Evolutionary conservation across 2,113 vertebrate species (phyloP), one percentile per base, ranked within the genome.

Genomic region (Gymnobelideus leadbeateri): DNA sequence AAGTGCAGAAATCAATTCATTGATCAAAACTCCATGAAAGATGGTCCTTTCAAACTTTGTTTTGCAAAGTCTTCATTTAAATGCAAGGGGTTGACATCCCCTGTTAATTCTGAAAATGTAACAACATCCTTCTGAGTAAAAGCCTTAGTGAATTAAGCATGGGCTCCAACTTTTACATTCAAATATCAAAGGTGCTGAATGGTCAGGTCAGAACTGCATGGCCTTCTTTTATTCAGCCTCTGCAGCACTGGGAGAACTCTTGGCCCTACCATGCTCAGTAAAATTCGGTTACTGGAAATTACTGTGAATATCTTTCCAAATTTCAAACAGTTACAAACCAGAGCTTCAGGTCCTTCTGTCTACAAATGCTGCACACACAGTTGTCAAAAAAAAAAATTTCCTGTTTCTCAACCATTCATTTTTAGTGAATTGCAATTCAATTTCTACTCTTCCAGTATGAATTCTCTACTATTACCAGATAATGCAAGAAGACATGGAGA

Each of bases 21-120:
- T 99, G 96, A 99, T 99, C 96, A 99, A 98, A 97, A 99, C 99
- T 43, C 99, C 99, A 92, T 99, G 99, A 8, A 99, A 99, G 51
- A 99, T 94, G 50, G 99, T 99, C 31, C 96, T 97, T 95, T 99
- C 98, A 95, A 99, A 99, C 92, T 98, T 98, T 84, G 99, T 99
- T 98, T 98, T 93, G 99, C 99, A 95, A 99, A 99, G 28, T 97
- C 98, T 37, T 99, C 98, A 98, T 99, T 98, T 94, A 99, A 97
- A 97, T 99, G 99, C 84, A 99, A 98, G 51, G 99, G 99, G 97
- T 99, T 99, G 43, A 97, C 98, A 98, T 99, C 99, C 14, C 99
- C 99, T 0, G 99, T 99, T 96, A 99, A 98, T 93, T 98, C 93
- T 89, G 99, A 99, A 95, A 99, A 99, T 47, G 98, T 91, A 89